Evolutionary conservation across 2,888 invertebrate genomes (phyloP), one percentile per base, ranked within the genome.

Genomic region (Platycnemis pennipes): DNA sequence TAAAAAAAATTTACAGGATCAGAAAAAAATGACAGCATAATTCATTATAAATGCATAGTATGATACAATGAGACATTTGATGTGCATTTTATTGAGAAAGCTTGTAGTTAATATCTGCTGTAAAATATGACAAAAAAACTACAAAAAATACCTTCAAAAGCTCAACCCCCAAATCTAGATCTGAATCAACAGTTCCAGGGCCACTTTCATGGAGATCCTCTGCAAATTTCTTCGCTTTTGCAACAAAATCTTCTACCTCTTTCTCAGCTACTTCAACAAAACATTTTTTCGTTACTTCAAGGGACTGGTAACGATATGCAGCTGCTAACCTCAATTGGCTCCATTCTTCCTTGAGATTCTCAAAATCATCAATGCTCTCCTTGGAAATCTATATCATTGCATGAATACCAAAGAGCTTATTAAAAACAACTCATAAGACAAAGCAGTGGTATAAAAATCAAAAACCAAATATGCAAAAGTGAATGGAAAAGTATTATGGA

Each of bases 281-380:
- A 95, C 98, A 98, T 94, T 98, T 98, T 96, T 99, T 99, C n/a
- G 98, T 98, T 94, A 98, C 97, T 95, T 98, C 98, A 69, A 98
- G 96, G 2, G 98, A 98, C 95, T 97, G 97, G 22, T 97, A 97
- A 94, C 98, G 97, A 96, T 98, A 98, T 11, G 98, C 96, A 0
- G 98, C 97, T 0, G 98, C 97, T 94, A 98, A 97, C 95, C 98
- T 98, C 22, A 98, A 96, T 5, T 97, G 97, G 94, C 97, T 97
- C 98, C 98, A 98, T 0, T 98, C 97, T 37, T 97, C 96, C 96
- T 98, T 91, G 22, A 94, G 94, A 16, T 91, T 63, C 44, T 91
- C 69, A 63, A 44, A 91, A 56, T 89, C 95, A 95, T 95, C 95
- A 95, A 46, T 94, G 86, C 49, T 94, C 95, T 95, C 95, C 16